phyloP scores from a whole-genome alignment of 2,797 vertebrate species.

The Momotus momota region DNA sequence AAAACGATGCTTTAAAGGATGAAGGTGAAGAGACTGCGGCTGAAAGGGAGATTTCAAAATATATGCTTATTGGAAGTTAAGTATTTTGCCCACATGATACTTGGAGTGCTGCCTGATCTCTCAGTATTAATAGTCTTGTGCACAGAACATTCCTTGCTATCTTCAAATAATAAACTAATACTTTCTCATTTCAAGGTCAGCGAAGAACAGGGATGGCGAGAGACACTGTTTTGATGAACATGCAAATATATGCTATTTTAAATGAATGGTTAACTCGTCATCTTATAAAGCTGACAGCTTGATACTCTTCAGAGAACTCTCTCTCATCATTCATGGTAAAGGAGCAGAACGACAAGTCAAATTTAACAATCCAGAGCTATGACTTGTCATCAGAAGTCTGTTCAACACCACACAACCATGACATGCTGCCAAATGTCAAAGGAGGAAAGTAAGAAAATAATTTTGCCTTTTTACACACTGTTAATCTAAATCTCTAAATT shows the following conservation, averaged over 20 bases:
- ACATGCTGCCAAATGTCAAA: conserved; percentile 20
- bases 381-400: conserved; percentile 11
- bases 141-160: neutral
- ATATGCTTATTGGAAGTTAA: conserved; percentile 27
- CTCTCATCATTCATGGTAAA: neutral
- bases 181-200: conserved; percentile 24
- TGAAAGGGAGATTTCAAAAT: conserved; percentile 15
- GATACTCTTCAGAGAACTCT: neutral
- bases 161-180: conserved; percentile 30
- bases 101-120: conserved; percentile 39
- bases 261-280: neutral
- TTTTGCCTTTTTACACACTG: conserved; percentile 33
- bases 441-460: conserved; percentile 2
- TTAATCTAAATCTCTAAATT: conserved; percentile 42
- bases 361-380: conserved; percentile 19
- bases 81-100: conserved; percentile 5
- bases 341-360: neutral
- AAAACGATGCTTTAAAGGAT: neutral
- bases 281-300: neutral
- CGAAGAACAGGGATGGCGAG: neutral
- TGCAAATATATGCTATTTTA: neutral
- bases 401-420: neutral
- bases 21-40: neutral
- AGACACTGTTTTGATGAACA: neutral
- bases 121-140: neutral